Evolutionary conservation across 2,888 invertebrate genomes (phyloP).

Genomic region (Digitonthophagus gazella): DNA sequence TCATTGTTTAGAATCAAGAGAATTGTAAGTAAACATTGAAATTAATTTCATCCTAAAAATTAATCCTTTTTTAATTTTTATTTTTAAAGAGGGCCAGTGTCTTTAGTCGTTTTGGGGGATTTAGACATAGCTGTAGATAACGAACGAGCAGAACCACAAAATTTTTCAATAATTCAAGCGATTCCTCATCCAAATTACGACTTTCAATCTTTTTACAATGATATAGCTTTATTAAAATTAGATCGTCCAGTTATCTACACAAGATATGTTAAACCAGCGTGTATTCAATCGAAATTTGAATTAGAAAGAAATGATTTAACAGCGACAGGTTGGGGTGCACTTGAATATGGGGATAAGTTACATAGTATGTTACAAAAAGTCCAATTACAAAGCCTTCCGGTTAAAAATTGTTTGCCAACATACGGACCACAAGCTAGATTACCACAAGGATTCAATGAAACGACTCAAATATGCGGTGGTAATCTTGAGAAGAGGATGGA

Average conservation of each 20-base stretch:
- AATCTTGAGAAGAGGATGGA: conserved; percentile 31
- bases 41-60: too few relatives aligned
- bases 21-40: conserved; percentile 33
- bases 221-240: too few relatives aligned
- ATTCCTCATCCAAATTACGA: conserved; percentile 48
- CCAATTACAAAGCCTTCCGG: conserved; percentile 28
- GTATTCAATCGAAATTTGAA: conserved; percentile 39
- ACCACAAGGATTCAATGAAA: conserved; percentile 32
- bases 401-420: conserved; percentile 27
- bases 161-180: conserved; percentile 37
- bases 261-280: conserved; percentile 48
- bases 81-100: too few relatives aligned
- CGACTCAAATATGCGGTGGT: conserved; percentile 38
- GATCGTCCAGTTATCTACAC: too few relatives aligned
- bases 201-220: conserved; percentile 37
- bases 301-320: conserved; percentile 22
- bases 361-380: conserved; percentile 34
- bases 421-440: conserved; percentile 1
- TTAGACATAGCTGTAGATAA: conserved; percentile 29
- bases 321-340: conserved; percentile 37
- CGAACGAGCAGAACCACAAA: conserved; percentile 34
- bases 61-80: too few relatives aligned
- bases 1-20: conserved; percentile 53
- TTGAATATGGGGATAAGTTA: conserved; percentile 25
- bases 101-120: conserved; percentile 27